Conservation (phyloP, 2,797 vertebrate species). For the Oophaga sylvatica region DNA sequence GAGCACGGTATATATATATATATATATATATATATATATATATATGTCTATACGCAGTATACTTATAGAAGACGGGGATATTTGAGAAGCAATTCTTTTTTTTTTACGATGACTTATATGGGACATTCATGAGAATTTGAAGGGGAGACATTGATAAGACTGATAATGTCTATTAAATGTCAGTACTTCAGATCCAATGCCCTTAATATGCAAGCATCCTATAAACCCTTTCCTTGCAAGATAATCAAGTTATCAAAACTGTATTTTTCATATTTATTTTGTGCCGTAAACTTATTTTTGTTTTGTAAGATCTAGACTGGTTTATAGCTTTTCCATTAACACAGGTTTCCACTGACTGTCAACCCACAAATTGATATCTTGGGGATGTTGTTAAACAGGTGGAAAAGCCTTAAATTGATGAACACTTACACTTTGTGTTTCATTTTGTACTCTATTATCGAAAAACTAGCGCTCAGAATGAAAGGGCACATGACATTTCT, state of each 20-base stretch:
- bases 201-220: background rate
- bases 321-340: background rate
- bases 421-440: background rate
- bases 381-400: slow-evolving; percentile 14
- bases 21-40: no score
- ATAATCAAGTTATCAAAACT: background rate
- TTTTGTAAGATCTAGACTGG: background rate
- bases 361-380: background rate
- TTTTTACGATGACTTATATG: no score
- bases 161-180: background rate
- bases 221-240: background rate
- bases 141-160: background rate
- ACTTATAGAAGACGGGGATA: no score
- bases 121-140: background rate
- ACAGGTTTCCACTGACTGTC: background rate
- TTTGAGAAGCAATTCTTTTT: no score
- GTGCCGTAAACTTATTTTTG: background rate
- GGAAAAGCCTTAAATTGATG: background rate
- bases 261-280: background rate
- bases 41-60: no score
- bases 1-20: no score
- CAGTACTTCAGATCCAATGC: background rate
- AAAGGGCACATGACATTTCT: slow-evolving; percentile 10
- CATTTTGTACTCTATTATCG: slow-evolving; percentile 24
- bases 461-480: background rate